These are phyloP conservation scores for Parasteatoda tepidariorum DNA, from an alignment of 1,140 invertebrate species.

Conservation along the genomic window DNA sequence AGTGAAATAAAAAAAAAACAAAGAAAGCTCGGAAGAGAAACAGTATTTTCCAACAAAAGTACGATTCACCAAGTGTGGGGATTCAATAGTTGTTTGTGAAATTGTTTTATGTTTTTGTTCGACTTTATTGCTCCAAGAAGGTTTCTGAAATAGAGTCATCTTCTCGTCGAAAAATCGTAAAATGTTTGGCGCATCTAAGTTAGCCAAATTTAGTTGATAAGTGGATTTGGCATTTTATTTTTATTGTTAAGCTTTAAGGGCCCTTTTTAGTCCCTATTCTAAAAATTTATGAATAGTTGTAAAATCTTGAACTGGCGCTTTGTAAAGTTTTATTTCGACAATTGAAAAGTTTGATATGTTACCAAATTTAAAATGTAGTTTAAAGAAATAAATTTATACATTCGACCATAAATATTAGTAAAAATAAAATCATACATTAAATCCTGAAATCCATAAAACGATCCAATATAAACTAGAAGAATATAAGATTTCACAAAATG, in stretches of 20 bases:
- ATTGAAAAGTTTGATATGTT: too few relatives aligned
- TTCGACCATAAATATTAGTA: too few relatives aligned
- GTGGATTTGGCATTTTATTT: constrained; percentile 3
- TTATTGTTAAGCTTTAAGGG: background rate
- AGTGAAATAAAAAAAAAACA: background rate
- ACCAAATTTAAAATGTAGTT: too few relatives aligned
- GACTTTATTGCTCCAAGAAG: background rate
- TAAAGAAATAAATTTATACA: too few relatives aligned
- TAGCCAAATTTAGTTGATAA: constrained; percentile 35
- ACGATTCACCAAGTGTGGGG: constrained; percentile 27
- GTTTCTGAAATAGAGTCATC: background rate
- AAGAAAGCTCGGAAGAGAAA: constrained; percentile 28
- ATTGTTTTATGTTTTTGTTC: background rate
- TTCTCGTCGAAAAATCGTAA: background rate
- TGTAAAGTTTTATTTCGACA: too few relatives aligned
- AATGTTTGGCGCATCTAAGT: background rate
- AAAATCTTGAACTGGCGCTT: too few relatives aligned
- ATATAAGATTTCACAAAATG: too few relatives aligned
- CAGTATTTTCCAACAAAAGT: constrained; percentile 10
- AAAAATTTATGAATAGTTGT: too few relatives aligned
- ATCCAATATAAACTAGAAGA: too few relatives aligned
- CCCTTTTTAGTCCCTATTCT: too few relatives aligned
- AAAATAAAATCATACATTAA: too few relatives aligned
- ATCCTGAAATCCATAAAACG: too few relatives aligned
- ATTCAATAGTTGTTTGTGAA: constrained; percentile 9